Base-by-base conservation (phyloP, 2,888 invertebrate species). In the Euclidia mi region DNA sequence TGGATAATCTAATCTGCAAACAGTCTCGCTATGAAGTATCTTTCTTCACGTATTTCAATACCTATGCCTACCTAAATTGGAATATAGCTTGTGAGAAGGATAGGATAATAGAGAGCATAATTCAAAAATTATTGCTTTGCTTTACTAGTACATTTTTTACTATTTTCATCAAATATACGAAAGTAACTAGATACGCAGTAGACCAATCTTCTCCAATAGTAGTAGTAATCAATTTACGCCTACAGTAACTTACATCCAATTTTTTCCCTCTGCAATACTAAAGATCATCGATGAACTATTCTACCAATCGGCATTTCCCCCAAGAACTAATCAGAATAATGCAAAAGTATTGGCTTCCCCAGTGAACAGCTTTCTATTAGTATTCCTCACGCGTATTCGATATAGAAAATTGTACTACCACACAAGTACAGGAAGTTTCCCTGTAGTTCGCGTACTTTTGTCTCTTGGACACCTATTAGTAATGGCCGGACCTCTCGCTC, bases 301-400 rank as follows among this genome's bases (percentile, higher is more conserved):
- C 3, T 10, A 29, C 10, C n/a, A 1, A 35, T 1, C 3, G 12
- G 3, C 9, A 12, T 34, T 34, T 25, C 31, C 31, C 18, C 2
- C 1, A n/a, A 29, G 48, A 20, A 15, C 18, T 18, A 11, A 49
- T 49, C 49, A 35, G 32, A 34, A 50, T 42, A 41, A 15, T 6
- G 28, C 31, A 41, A 18, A 6, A 6, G 2, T n/a, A n/a, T n/a
- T n/a, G n/a, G n/a, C 11, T 29, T n/a, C 14, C 11, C 14, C 14
- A 3, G 31, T 41, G 51, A 32, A 53, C 46, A 45, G 34, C 40
- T 42, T 37, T 25, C 10, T 34, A 55, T 64, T 55, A 73, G 32
- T 40, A 73, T 38, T 14, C 56, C 9, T 44, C 44, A 44, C 74
- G 56, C 56, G 20, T 25, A 65, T 56, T 0, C 12, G 14, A 31